A percentile compares a stretch with the other conserved stretches of the same genome.
Conservation (phyloP, 2,113 vertebrate species). For the Riparia riparia region DNA sequence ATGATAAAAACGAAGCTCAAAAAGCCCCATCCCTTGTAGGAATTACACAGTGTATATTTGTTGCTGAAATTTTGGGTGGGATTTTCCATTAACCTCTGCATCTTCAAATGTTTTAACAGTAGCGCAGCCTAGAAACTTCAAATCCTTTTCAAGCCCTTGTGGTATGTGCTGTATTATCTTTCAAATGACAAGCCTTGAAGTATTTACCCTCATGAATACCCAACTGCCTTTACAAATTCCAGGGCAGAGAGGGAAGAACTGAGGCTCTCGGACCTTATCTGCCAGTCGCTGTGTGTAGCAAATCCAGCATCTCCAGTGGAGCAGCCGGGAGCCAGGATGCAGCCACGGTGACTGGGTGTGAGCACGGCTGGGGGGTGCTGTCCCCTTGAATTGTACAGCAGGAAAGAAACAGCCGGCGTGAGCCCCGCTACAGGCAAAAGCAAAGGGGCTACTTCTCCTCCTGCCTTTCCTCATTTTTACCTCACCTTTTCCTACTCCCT, state of each 20-base stretch:
- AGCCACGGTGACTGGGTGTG: background rate
- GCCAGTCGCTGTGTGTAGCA: background rate
- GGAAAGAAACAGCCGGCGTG: background rate
- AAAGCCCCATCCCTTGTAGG: background rate
- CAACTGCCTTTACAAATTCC: background rate
- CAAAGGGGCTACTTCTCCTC: background rate
- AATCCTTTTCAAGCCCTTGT: background rate
- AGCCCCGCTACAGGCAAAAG: background rate
- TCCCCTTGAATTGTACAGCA: background rate
- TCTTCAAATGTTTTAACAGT: background rate
- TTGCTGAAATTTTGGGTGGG: background rate
- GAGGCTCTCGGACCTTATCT: background rate
- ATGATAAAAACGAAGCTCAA: background rate
- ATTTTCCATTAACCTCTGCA: background rate
- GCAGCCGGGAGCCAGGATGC: fast-evolving
- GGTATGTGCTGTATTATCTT: background rate
- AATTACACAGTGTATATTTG: background rate
- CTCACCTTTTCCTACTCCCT: background rate
- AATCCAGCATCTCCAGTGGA: background rate
- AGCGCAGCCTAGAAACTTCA: background rate
- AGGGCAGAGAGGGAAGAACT: background rate
- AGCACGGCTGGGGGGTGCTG: background rate
- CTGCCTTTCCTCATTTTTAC: background rate
- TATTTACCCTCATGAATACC: background rate
- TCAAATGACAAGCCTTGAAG: background rate